Conservation (phyloP, 1,140 invertebrate genomes). For the Drosophila ercepeae region DNA sequence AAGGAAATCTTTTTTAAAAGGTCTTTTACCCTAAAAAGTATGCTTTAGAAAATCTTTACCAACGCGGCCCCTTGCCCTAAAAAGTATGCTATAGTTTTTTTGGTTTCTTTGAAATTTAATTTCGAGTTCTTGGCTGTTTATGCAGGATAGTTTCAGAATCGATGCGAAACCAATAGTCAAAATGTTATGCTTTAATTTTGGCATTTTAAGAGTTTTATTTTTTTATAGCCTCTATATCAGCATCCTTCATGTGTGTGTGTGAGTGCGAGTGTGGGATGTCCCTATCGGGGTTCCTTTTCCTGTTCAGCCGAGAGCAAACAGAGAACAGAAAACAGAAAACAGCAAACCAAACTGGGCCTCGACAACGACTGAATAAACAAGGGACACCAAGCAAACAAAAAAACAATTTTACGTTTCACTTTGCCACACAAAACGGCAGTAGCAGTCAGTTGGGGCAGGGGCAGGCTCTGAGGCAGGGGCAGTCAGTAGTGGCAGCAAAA, state of each 20-base stretch:
- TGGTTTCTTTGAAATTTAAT: too few relatives aligned
- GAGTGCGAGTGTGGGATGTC: not conserved
- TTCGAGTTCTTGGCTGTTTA: not conserved
- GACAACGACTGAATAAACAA: constrained; percentile 75
- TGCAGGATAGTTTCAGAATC: not conserved
- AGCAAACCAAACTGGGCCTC: constrained; percentile 41
- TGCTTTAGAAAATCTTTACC: too few relatives aligned
- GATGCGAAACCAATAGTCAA: constrained; percentile 20
- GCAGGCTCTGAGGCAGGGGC: too few relatives aligned
- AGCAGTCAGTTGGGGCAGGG: not conserved
- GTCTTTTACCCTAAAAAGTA: too few relatives aligned
- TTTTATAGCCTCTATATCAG: not conserved
- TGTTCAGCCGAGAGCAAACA: constrained; percentile 44
- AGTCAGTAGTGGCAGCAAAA: constrained; percentile 13
- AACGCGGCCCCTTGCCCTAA: not conserved
- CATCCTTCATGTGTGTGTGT: not conserved
- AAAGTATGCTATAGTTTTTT: not conserved
- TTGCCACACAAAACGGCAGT: constrained; percentile 21
- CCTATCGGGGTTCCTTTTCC: constrained; percentile 30
- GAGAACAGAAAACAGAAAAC: constrained; percentile 23
- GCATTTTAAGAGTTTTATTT: constrained; percentile 54
- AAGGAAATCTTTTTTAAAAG: too few relatives aligned
- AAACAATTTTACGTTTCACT: constrained; percentile 70
- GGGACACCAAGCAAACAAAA: constrained; percentile 64
- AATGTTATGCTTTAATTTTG: constrained; percentile 67